Evolutionary conservation across 2,113 vertebrate genomes (phyloP), one percentile per base, ranked within the genome.

Genomic region (Alces alces): DNA sequence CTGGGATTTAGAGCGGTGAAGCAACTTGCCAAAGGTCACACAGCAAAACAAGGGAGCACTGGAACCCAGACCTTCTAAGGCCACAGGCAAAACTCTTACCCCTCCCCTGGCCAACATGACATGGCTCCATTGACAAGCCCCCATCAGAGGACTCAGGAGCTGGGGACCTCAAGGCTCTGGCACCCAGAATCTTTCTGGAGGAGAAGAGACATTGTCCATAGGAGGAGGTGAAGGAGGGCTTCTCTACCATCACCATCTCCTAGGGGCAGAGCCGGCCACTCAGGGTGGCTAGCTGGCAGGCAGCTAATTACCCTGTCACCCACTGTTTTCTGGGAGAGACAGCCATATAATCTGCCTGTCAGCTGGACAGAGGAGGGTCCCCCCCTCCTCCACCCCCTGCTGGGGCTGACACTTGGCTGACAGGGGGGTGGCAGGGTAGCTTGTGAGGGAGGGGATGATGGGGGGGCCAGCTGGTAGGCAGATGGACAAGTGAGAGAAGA

Each of bases 301-400:
- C 14, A 1, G 54, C 45, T 91, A 86, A 97, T 97, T 96, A 91
- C 58, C 55, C 90, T 54, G 80, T 95, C 94, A 83, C 95, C 96
- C 93, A 28, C 64, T 89, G 45, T 78, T 55, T 85, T 84, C 84
- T 2, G 27, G 66, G 66, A 78, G 9, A 95, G 89, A 91, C 78
- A 96, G 89, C 88, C 52, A 2, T 96, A 55, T 95, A 97, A 97
- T 96, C 96, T 91, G 91, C 33, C 39, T 33, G 43, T 94, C 94
- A 89, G 66, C 43, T n/a, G 39, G 12, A n/a, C 52, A 61, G 92
- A 57, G 19, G 83, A 64, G 43, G 84, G 6, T 39, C 15, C 43
- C 50, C 50, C 36, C 36, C 39, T 58, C 50, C 55, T 30, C 52
- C 14, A 28, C 12, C 60, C 50, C 13, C 17, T n/a, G 64, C 76